These are phyloP conservation scores for Melitaea athalia DNA, from an alignment of 2,888 invertebrate species.

Conservation along the genomic window DNA sequence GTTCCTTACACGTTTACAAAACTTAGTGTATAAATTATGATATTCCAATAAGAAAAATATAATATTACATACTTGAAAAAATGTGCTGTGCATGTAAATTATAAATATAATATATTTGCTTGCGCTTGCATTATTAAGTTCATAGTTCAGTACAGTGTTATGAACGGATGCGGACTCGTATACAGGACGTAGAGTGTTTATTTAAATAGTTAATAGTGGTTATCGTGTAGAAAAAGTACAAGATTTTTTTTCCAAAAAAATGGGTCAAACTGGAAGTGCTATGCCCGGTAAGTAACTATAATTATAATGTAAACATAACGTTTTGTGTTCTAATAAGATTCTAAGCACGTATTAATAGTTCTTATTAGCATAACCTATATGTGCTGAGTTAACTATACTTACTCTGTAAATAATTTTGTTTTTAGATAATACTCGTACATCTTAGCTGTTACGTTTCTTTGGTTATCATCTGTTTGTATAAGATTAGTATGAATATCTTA, in stretches of 20 bases:
- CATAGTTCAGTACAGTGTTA: slow-evolving; percentile 62
- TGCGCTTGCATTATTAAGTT: slow-evolving; percentile 55
- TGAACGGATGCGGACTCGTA: slow-evolving; percentile 25
- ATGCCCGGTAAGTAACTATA: slow-evolving; percentile 69
- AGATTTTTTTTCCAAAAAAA: slow-evolving; percentile 44
- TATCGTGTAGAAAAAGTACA: slow-evolving; percentile 33
- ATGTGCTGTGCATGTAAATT: slow-evolving; percentile 10
- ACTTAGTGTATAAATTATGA: slow-evolving; percentile 35
- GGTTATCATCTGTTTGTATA: too few species aligned
- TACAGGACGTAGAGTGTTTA: slow-evolving; percentile 18
- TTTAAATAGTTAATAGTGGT: slow-evolving; percentile 38
- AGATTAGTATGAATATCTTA: too few species aligned
- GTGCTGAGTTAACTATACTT: not conserved
- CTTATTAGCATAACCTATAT: slow-evolving; percentile 5
- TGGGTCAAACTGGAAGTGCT: slow-evolving; percentile 74
- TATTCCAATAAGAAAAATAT: slow-evolving; percentile 49
- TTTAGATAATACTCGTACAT: not conserved
- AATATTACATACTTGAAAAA: not conserved
- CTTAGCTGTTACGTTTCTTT: not conserved
- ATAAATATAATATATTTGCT: slow-evolving; percentile 47
- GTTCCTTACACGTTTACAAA: slow-evolving; percentile 17
- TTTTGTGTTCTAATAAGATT: slow-evolving; percentile 3
- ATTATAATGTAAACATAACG: slow-evolving; percentile 28
- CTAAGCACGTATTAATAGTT: not conserved
- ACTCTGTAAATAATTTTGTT: not conserved